Conservation (phyloP, 2,888 invertebrate species). For the Criorhina ranunculi region DNA sequence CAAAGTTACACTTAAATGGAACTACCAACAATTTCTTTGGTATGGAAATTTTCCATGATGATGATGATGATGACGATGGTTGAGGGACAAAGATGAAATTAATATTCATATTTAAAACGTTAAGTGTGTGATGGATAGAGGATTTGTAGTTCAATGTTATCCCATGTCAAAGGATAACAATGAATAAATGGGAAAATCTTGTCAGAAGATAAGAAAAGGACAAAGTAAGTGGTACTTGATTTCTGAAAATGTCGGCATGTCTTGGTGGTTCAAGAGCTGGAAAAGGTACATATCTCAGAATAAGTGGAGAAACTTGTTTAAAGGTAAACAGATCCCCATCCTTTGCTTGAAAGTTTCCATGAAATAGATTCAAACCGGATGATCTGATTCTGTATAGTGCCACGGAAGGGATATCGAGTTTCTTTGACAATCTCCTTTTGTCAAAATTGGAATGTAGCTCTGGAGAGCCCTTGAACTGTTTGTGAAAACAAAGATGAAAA, state of each 20-base stretch:
- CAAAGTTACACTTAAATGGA: conserved; percentile 45
- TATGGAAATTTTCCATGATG: conserved; percentile 41
- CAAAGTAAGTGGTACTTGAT: not conserved
- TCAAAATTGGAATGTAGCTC: no score
- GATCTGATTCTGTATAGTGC: no score
- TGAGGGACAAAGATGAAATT: conserved; percentile 19
- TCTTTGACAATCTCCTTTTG: no score
- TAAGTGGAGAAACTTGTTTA: no score
- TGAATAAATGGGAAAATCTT: not conserved
- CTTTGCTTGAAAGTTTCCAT: no score
- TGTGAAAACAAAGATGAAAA: no score
- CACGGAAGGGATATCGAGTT: no score
- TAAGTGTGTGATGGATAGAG: not conserved
- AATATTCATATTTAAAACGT: conserved; percentile 43
- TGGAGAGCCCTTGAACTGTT: no score
- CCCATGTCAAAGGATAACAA: conserved; percentile 7
- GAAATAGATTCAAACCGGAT: no score
- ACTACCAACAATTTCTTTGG: conserved; percentile 43
- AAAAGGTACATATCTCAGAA: no score
- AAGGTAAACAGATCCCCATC: no score
- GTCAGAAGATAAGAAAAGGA: not conserved
- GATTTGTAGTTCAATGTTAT: not conserved
- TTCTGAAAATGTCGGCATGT: not conserved
- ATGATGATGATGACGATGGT: not conserved
- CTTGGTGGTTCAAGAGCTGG: no score